Base-by-base conservation (phyloP, 2,797 vertebrate species). In the Acrossocheilus wenchowensis region DNA sequence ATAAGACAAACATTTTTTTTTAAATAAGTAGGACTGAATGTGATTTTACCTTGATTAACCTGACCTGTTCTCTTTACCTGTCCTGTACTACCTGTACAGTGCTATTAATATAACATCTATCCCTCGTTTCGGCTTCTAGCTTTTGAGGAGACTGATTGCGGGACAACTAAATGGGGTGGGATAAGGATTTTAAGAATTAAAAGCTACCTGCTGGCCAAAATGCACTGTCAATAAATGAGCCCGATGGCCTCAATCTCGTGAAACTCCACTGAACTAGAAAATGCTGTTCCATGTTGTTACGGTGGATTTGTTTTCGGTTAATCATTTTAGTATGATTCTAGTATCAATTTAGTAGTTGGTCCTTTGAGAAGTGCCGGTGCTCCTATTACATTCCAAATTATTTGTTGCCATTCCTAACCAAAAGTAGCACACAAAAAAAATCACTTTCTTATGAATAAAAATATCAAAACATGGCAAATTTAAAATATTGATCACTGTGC, bases 1-100 rank as follows among this genome's bases (percentile, higher is more conserved):
- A 19, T 50, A n/a, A 78, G 34, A 57, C 34, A n/a, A 34, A 50
- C 15, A 34, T 50, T 57, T 75, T 50, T 57, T 75, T 78, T 57
- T n/a, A 57, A 78, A 3, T n/a, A 78, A 60, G 74, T n/a, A 39
- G 21, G 50, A 54, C 4, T 78, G 34, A 23, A 39, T 39, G 6
- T 54, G 26, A 60, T 57, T 78, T 57, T n/a, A 78, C 12, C 34
- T 60, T 41, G 12, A 78, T 26, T 41, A 60, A 78, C 12, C 36
- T 60, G 75, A 78, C 52, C 21, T 78, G 75, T 23, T 36, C 17
- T 77, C 48, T 77, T 77, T 36, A 21, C 30, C 48, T 52, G 73
- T 34, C 21, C 73, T 30, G 45, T 36, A 17, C 48, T 26, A n/a
- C 72, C 15, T 17, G 43, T 73, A 17, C 71, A 21, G 17, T 21